phyloP scores from a whole-genome alignment of 2,888 invertebrate species.

The Eurytoma adleriae region DNA sequence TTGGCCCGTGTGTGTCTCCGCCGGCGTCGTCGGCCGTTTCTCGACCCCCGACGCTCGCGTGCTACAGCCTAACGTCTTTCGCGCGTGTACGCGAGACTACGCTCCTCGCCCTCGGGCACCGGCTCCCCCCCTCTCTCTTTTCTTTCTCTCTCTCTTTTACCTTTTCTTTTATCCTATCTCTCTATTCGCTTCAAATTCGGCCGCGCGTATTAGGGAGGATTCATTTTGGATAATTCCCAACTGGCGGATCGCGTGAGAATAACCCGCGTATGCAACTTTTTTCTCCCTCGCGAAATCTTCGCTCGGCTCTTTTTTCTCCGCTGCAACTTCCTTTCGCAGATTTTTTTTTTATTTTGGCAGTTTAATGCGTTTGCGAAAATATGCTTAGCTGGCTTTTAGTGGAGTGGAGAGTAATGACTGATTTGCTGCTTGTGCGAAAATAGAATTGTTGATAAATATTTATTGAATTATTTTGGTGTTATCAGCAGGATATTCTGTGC shows the following conservation, averaged over 20 bases:
- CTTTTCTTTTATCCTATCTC: not conserved
- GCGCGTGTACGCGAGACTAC: not conserved
- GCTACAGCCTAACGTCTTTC: constrained; percentile 46
- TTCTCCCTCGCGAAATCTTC: no score
- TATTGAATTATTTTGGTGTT: no score
- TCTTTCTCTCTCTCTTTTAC: not conserved
- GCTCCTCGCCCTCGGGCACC: not conserved
- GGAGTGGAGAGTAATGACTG: no score
- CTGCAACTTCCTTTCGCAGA: no score
- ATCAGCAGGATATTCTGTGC: no score
- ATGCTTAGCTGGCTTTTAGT: no score
- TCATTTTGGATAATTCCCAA: constrained; percentile 2
- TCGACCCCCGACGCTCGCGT: constrained; percentile 18
- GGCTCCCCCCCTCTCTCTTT: not conserved
- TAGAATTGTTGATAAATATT: no score
- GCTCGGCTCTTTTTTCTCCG: no score
- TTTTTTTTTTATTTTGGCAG: no score
- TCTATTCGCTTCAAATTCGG: constrained; percentile 7
- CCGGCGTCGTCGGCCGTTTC: constrained; percentile 22
- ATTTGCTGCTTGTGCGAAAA: no score
- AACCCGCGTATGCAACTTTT: not conserved
- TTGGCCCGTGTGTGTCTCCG: constrained; percentile 45
- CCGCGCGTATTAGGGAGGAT: not conserved
- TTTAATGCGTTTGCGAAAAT: no score
- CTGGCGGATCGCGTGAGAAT: constrained; percentile 6